Evolutionary conservation across 2,888 invertebrate species (phyloP), one percentile per base, ranked within the genome.

Genomic region (Frankliniella intonsa): DNA sequence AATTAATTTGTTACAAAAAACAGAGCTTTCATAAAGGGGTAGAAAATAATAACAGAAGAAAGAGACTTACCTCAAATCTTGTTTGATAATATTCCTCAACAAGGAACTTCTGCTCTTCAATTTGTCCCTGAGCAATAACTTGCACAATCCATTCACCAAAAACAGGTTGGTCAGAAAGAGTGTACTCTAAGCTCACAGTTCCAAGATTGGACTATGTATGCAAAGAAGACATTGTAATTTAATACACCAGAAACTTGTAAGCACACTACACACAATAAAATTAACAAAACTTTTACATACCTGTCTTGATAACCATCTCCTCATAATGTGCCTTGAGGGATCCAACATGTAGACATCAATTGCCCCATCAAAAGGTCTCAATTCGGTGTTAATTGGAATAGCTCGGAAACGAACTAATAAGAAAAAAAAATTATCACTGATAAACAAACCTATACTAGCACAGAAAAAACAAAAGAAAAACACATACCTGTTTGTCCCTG

Each of bases 41-140:
- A 9, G 27, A 80, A 51, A 62, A 49, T 80, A 69, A 25, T 17
- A 81, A 38, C n/a, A 12, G 25, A 80, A 14, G 9, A 49, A 80
- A 80, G 62, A 25, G 80, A 82, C 87, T 84, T 79, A 93, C 93
- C 90, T 98, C 97, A 87, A 95, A 97, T 85, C 97, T 91, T 0
- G 97, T 97, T 88, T 97, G 97, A 88, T 97, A 97, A 89, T 97
- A 98, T 89, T 98, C 97, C 87, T 97, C 97, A 0, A 98, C 97
- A 11, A 93, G 88, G 88, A 97, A 97, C 82, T 92, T 91, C 69
- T 94, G 92, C 87, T 96, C 95, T 88, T 98, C 97, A 2, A 93
- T 89, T 88, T 97, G 97, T 0, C 95, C 95, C 87, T 96, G 94
- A 0, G 97, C 97, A 84, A 95, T 92, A 0, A 98, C 86, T 84